Conservation (phyloP, 2,797 vertebrate genomes). For the Poeciliopsis gracilis region DNA sequence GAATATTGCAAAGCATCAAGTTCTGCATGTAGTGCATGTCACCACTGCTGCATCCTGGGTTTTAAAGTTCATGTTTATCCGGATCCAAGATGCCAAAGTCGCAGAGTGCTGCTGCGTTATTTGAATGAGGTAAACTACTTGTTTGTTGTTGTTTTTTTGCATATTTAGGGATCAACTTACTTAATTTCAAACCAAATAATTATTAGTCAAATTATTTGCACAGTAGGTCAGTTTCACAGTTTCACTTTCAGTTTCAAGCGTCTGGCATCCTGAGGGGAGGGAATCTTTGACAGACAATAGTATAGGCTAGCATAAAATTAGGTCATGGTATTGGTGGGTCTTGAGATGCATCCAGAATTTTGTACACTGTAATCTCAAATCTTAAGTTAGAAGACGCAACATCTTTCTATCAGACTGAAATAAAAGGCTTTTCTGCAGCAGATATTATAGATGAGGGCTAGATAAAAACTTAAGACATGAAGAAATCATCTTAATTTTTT, state of each 20-base stretch:
- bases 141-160: no score
- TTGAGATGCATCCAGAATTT: background rate
- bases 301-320: background rate
- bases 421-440: background rate
- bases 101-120: no score
- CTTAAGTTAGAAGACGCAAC: background rate
- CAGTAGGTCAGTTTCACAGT: background rate
- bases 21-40: background rate
- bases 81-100: no score
- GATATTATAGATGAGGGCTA: background rate
- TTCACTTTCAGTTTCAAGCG: background rate
- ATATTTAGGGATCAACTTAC: no score
- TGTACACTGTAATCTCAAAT: background rate
- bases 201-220: no score
- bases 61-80: no score
- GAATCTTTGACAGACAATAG: background rate
- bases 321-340: background rate
- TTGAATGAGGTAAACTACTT: no score
- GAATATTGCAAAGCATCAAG: background rate
- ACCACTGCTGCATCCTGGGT: no score
- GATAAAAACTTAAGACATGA: background rate
- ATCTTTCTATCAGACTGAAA: background rate
- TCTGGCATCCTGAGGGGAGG: background rate
- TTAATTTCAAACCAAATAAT: no score
- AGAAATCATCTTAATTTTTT: background rate